Percentiles rank a stretch among this genome's conserved stretches.
Conservation (phyloP, 1,140 invertebrate species). For the Lasioglossum baleicum region DNA sequence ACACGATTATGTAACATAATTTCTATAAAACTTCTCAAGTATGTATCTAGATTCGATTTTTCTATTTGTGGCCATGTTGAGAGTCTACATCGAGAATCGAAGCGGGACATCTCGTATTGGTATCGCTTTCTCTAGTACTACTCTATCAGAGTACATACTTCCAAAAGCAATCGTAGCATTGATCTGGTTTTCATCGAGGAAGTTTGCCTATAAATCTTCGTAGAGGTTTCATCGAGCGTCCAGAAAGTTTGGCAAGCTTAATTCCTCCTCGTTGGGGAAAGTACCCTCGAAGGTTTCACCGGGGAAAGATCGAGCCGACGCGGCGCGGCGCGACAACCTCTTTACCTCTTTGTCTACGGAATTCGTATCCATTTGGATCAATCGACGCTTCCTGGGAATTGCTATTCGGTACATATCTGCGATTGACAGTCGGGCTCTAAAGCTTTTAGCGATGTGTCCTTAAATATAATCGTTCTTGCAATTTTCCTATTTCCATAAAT, state of each 20-base stretch:
- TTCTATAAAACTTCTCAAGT: no score
- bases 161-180: not conserved
- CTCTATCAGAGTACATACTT: not conserved
- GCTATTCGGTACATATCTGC: not conserved
- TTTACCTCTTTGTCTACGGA: not conserved
- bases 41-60: no score
- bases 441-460: no score
- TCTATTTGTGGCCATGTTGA: no score
- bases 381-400: not conserved
- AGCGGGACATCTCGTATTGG: no score
- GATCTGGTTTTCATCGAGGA: not conserved
- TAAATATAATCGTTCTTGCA: no score
- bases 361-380: not conserved
- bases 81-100: no score
- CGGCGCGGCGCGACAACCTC: no score
- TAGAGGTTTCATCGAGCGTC: not conserved
- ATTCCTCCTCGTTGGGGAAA: not conserved
- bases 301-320: not conserved
- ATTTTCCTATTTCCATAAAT: no score
- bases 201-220: conserved; percentile 5
- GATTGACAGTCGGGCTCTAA: no score
- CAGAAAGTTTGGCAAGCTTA: not conserved
- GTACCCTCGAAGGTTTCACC: not conserved
- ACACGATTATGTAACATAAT: no score
- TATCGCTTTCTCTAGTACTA: no score